Percentiles rank a stretch among this genome's conserved stretches.
Conservation (phyloP, 2,888 invertebrate species). For the Lomographa bimaculata region DNA sequence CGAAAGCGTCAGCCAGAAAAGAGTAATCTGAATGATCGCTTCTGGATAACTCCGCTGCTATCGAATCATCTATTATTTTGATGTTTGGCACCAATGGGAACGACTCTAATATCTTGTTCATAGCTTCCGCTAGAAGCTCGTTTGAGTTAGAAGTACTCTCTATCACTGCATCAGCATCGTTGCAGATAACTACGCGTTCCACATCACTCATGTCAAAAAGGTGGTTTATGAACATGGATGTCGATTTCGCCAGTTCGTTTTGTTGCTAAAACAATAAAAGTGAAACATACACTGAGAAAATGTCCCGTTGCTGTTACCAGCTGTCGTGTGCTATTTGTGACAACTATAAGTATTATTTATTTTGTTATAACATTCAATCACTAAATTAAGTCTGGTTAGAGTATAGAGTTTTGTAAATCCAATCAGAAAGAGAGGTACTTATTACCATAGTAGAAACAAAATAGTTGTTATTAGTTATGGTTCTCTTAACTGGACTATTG, state of each 20-base stretch:
- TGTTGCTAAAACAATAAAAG: conserved; percentile 40
- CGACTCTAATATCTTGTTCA: conserved; percentile 43
- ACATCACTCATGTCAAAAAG: conserved; percentile 73
- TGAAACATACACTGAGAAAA: not conserved
- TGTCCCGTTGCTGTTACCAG: too few relatives aligned
- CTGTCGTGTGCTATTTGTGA: too few relatives aligned
- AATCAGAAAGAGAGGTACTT: too few relatives aligned
- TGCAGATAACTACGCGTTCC: conserved; percentile 43
- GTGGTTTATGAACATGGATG: conserved; percentile 65
- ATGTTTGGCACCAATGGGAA: conserved; percentile 35
- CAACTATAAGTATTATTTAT: too few relatives aligned
- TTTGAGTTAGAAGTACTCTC: conserved; percentile 38
- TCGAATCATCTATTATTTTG: conserved; percentile 24
- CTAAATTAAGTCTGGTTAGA: too few relatives aligned
- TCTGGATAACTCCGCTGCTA: conserved; percentile 30
- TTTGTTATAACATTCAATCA: too few relatives aligned
- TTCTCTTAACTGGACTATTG: too few relatives aligned
- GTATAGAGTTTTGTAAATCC: too few relatives aligned
- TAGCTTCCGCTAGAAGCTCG: conserved; percentile 43
- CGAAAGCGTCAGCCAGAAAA: conserved; percentile 50
- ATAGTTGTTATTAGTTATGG: too few relatives aligned
- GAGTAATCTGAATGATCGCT: conserved; percentile 56
- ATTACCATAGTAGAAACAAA: too few relatives aligned
- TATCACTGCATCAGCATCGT: conserved; percentile 41
- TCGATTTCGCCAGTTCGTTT: conserved; percentile 53